Percentiles rank a stretch among this genome's conserved stretches.
Evolutionary conservation across 2,888 invertebrate genomes (phyloP).

Genomic region (Cenopis cana): DNA sequence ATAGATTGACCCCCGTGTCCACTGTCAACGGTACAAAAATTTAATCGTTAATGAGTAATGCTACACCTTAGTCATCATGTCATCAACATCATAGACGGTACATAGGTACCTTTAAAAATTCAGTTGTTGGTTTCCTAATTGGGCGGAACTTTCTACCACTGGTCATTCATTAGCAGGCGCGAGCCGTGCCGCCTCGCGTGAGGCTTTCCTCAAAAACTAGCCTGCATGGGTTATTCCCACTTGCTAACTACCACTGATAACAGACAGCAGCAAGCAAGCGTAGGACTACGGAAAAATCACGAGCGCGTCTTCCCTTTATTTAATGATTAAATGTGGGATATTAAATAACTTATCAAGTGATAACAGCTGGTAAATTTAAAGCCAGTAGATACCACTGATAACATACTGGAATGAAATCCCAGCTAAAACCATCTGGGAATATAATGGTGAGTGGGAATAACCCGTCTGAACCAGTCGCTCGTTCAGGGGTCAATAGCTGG

Average conservation of each 20-base stretch:
- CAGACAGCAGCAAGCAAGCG: too few relatives aligned
- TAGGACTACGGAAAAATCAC: too few relatives aligned
- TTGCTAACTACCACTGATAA: too few relatives aligned
- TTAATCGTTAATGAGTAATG: background rate
- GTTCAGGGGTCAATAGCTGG: conserved; percentile 15
- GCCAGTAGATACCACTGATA: too few relatives aligned
- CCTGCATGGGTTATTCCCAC: background rate
- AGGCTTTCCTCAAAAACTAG: conserved; percentile 29
- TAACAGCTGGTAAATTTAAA: too few relatives aligned
- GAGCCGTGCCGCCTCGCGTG: conserved; percentile 30
- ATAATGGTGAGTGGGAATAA: too few relatives aligned
- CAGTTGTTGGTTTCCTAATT: conserved; percentile 31
- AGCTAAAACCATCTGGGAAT: too few relatives aligned
- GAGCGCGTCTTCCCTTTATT: too few relatives aligned
- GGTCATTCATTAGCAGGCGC: conserved; percentile 36
- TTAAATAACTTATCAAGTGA: too few relatives aligned
- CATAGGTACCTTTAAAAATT: conserved; percentile 16
- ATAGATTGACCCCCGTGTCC: too few relatives aligned
- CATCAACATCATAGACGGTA: conserved; percentile 15
- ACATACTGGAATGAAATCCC: too few relatives aligned
- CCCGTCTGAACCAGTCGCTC: conserved; percentile 1
- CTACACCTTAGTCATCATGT: conserved; percentile 9
- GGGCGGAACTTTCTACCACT: conserved; percentile 34
- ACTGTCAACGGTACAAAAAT: background rate
- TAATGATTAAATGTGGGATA: too few relatives aligned